These are phyloP conservation scores for Ctenopoma multispine DNA, from an alignment of 2,797 vertebrate species.

Conservation along the genomic window DNA sequence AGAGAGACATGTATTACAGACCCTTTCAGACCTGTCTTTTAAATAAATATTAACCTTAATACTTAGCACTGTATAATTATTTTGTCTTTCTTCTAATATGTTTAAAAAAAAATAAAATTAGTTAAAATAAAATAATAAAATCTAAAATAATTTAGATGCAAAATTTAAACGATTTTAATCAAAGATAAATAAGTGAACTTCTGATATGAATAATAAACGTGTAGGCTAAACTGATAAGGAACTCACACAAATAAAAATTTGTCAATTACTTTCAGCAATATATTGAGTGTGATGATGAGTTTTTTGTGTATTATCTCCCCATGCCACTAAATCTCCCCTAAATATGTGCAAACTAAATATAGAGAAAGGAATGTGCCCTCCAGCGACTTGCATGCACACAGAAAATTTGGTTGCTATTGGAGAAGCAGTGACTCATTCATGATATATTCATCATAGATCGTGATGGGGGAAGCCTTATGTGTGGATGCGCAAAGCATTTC, in stretches of 20 bases:
- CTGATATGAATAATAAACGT: neutral
- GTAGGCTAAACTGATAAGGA: neutral
- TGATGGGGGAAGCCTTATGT: constrained; percentile 50
- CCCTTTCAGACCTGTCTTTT: neutral
- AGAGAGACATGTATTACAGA: neutral
- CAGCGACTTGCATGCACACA: constrained; percentile 3
- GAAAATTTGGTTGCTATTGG: constrained; percentile 39
- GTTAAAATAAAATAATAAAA: too few species aligned
- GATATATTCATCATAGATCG: constrained; percentile 24
- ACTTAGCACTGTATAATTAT: neutral
- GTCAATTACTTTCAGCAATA: neutral
- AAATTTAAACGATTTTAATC: neutral
- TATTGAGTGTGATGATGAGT: neutral
- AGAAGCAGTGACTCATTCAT: constrained; percentile 53
- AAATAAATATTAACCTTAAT: neutral
- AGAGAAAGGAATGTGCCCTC: constrained; percentile 5
- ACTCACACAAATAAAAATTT: neutral
- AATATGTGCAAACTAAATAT: constrained; percentile 14
- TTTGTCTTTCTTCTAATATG: too few species aligned
- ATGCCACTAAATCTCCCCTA: neutral
- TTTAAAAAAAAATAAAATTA: too few species aligned
- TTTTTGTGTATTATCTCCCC: neutral
- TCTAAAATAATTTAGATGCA: neutral
- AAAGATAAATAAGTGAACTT: too few species aligned
- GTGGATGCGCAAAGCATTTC: constrained; percentile 53